These are phyloP conservation scores for Drosophila mauritiana DNA, from an alignment of 1,140 invertebrate species.

Conservation along the genomic window DNA sequence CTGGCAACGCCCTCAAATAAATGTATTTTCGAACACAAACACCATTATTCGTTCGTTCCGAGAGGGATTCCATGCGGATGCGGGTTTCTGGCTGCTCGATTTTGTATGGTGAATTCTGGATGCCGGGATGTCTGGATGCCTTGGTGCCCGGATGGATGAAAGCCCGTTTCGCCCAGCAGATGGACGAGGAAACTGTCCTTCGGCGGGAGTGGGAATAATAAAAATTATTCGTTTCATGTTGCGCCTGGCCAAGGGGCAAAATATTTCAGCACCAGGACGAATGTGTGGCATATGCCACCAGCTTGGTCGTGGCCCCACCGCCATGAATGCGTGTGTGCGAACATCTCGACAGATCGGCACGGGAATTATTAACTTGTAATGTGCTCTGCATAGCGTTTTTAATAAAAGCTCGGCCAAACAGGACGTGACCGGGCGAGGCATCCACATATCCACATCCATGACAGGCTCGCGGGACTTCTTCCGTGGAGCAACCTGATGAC, in stretches of 20 bases:
- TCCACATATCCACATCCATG: conserved; percentile 10
- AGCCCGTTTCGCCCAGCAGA: conserved; percentile 5
- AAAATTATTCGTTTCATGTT: conserved; percentile 82
- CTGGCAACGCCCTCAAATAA: conserved; percentile 73
- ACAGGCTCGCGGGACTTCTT: conserved; percentile 26
- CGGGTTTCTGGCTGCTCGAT: conserved; percentile 18
- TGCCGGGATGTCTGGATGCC: conserved; percentile 4
- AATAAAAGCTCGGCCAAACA: conserved; percentile 75
- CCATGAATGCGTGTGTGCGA: conserved; percentile 16
- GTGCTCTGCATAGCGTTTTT: conserved; percentile 83
- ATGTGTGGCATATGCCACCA: conserved; percentile 74
- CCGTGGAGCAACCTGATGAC: conserved; percentile 63
- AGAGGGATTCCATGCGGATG: conserved; percentile 41
- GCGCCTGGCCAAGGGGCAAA: conserved; percentile 62
- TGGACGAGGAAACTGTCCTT: conserved; percentile 25
- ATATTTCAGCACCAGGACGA: conserved; percentile 62
- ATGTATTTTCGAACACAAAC: conserved; percentile 81
- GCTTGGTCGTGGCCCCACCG: conserved; percentile 34
- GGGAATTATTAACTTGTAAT: conserved; percentile 84
- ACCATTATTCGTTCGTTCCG: conserved; percentile 67
- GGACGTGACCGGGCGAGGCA: conserved; percentile 71
- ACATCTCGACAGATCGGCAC: conserved; percentile 50
- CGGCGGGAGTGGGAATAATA: conserved; percentile 60
- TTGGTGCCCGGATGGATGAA: conserved; percentile 12
- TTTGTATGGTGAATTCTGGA: background rate